Percentiles rank a stretch among this genome's conserved stretches.
Conservation (phyloP, 2,113 vertebrate genomes). For the Carassius auratus region DNA sequence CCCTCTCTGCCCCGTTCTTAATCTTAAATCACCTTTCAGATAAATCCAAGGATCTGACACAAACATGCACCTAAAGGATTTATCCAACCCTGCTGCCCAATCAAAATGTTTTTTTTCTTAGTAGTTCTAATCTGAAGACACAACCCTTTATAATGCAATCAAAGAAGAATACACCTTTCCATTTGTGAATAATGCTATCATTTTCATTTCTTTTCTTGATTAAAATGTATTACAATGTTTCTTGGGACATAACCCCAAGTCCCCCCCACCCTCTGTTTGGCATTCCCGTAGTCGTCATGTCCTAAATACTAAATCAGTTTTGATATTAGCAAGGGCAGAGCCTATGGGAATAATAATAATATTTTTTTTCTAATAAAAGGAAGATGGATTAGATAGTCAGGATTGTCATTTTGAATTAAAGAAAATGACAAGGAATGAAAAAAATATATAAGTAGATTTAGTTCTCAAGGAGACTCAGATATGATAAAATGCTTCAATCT, state of each 20-base stretch:
- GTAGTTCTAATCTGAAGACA: slow-evolving; percentile 76
- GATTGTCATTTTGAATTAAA: slow-evolving; percentile 75
- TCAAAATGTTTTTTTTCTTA: slow-evolving; percentile 65
- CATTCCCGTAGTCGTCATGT: slow-evolving; percentile 53
- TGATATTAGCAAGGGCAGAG: slow-evolving; percentile 53
- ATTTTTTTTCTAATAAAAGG: slow-evolving; percentile 62
- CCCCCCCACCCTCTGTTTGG: slow-evolving; percentile 12
- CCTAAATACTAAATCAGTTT: slow-evolving; percentile 65
- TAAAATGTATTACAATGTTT: slow-evolving; percentile 48
- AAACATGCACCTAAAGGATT: slow-evolving; percentile 38
- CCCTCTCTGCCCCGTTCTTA: not conserved
- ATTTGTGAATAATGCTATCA: slow-evolving; percentile 66
- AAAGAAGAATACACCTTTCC: slow-evolving; percentile 48
- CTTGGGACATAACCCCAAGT: not conserved
- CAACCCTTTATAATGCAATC: slow-evolving; percentile 71
- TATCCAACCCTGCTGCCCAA: slow-evolving; percentile 28
- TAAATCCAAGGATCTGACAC: slow-evolving; percentile 36
- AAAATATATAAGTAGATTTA: slow-evolving; percentile 75
- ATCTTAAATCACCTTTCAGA: slow-evolving; percentile 29
- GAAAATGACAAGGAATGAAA: slow-evolving; percentile 75
- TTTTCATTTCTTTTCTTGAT: slow-evolving; percentile 64
- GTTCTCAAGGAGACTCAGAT: slow-evolving; percentile 71
- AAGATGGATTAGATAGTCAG: slow-evolving; percentile 76
- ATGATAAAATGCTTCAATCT: slow-evolving; percentile 71
- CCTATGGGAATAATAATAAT: slow-evolving; percentile 58